Conservation (phyloP, 2,888 invertebrate species). For the Congeria kusceri region DNA sequence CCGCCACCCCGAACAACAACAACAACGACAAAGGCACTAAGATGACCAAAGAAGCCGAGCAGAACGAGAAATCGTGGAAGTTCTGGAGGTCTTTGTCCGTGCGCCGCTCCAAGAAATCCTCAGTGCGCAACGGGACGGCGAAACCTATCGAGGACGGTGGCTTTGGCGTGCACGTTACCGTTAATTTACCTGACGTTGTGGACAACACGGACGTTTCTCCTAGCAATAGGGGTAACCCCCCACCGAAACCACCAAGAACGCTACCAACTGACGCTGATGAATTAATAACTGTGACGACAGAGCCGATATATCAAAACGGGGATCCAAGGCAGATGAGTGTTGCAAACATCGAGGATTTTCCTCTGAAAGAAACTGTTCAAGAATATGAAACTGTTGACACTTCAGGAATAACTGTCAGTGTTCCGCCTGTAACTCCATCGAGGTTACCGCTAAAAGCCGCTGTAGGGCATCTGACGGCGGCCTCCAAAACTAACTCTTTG, state of each 20-base stretch:
- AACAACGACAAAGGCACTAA: slow-evolving; percentile 7
- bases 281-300: slow-evolving; percentile 48
- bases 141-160: neutral
- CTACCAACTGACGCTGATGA: slow-evolving; percentile 64
- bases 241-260: slow-evolving; percentile 80
- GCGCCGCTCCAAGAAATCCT: slow-evolving; percentile 35
- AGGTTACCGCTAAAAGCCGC: slow-evolving; percentile 2
- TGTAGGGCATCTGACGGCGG: slow-evolving; percentile 1
- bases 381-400: slow-evolving; percentile 31
- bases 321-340: neutral
- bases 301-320: too few species aligned
- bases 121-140: neutral
- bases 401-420: slow-evolving; percentile 8
- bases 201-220: slow-evolving; percentile 64
- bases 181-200: slow-evolving; percentile 71
- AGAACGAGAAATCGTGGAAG: slow-evolving; percentile 63
- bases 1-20: slow-evolving; percentile 35
- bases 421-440: neutral
- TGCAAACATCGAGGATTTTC: neutral
- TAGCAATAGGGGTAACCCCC: slow-evolving; percentile 74
- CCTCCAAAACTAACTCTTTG: slow-evolving; percentile 23
- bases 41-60: slow-evolving; percentile 1
- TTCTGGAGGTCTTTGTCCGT: slow-evolving; percentile 75
- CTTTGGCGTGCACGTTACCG: slow-evolving; percentile 3
- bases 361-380: neutral